Percentiles rank a stretch among this genome's conserved stretches.
phyloP scores from a whole-genome alignment of 2,797 vertebrate genomes.

The Sphenodon punctatus region DNA sequence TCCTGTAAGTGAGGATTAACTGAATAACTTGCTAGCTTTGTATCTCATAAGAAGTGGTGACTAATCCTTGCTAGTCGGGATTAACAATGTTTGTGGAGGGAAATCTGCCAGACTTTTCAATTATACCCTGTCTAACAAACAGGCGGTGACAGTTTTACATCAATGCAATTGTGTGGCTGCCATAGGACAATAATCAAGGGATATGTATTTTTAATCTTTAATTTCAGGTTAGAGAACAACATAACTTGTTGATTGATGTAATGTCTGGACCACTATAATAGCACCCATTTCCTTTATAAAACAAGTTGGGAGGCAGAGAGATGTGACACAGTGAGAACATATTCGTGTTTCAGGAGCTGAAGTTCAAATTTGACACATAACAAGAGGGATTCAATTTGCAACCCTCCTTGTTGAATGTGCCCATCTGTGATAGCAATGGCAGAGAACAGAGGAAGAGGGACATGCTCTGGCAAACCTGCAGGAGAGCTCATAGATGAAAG shows the following conservation, averaged over 20 bases:
- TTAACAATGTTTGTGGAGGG: slow-evolving; percentile 64
- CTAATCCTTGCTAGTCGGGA: slow-evolving; percentile 68
- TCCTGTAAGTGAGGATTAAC: slow-evolving; percentile 57
- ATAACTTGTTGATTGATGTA: neutral
- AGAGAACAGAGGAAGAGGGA: too few species aligned
- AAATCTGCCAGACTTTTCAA: slow-evolving; percentile 64
- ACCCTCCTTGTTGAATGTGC: fast-evolving
- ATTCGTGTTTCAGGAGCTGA: neutral
- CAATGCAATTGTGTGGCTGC: slow-evolving; percentile 1
- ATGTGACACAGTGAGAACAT: neutral
- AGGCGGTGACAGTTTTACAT: slow-evolving; percentile 22
- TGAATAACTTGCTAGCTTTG: slow-evolving; percentile 65
- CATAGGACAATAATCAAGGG: neutral
- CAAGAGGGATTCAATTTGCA: neutral
- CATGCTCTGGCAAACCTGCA: too few species aligned
- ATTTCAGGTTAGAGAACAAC: neutral
- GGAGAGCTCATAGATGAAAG: neutral
- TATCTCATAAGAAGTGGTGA: slow-evolving; percentile 67
- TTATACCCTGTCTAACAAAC: slow-evolving; percentile 55
- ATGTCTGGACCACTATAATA: neutral
- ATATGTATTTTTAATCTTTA: neutral
- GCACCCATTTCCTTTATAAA: neutral
- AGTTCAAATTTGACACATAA: neutral
- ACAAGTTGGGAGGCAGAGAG: fast-evolving
- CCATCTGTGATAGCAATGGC: too few species aligned